phyloP scores from a whole-genome alignment of 2,113 vertebrate species.

The Geothlypis trichas region DNA sequence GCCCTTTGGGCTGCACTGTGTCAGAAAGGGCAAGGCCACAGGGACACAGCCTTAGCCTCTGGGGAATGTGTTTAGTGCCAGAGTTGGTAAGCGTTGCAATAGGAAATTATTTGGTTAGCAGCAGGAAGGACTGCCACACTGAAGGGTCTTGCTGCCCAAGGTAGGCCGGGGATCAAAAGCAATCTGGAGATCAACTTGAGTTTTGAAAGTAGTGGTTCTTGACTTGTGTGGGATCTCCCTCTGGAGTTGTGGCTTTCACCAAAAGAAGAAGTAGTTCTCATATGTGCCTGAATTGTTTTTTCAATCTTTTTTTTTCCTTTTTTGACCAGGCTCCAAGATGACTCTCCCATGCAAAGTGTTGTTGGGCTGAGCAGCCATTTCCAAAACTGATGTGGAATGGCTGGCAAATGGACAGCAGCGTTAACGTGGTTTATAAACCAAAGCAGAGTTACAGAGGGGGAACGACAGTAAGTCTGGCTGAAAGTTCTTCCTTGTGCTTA shows the following conservation, averaged over 20 bases:
- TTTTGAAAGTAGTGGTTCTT: not conserved
- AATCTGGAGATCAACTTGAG: not conserved
- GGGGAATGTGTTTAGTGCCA: not conserved
- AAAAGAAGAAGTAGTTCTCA: not conserved
- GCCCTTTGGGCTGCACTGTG: not conserved
- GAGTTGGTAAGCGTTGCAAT: not conserved
- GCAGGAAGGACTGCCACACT: not conserved
- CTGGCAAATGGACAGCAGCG: conserved; percentile 58
- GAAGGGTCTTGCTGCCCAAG: not conserved
- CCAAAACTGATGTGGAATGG: conserved; percentile 69
- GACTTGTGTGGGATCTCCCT: not conserved
- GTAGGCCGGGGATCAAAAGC: not conserved
- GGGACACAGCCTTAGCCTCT: not conserved
- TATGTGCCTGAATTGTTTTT: not conserved
- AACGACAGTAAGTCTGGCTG: conserved; percentile 66
- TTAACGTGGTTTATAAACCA: conserved; percentile 43
- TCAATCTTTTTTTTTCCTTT: not conserved
- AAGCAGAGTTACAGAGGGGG: conserved; percentile 66
- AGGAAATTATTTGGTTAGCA: not conserved
- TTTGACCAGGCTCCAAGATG: conserved; percentile 73
- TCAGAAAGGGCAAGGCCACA: not conserved
- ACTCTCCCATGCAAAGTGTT: conserved; percentile 76
- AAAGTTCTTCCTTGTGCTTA: not conserved
- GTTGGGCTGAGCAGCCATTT: conserved; percentile 35
- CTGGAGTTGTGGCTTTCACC: not conserved